Evolutionary conservation across 2,888 invertebrate genomes (phyloP).

Genomic region (Papilio elwesi): DNA sequence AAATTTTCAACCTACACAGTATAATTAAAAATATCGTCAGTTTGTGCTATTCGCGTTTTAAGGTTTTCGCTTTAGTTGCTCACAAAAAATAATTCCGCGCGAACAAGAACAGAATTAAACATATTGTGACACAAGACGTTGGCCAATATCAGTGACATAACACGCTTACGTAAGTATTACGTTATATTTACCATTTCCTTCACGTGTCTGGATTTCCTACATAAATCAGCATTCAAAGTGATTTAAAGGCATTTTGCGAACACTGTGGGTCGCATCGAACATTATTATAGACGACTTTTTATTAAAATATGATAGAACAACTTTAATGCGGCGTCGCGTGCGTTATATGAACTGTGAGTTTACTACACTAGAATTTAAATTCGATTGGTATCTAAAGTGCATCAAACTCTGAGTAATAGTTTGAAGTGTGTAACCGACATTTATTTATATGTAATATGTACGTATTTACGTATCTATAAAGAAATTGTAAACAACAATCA

Average conservation of each 20-base stretch:
- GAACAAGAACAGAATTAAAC: slow-evolving; percentile 34
- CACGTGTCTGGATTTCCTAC: slow-evolving; percentile 44
- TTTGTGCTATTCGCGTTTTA: too few species aligned
- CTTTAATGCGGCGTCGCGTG: background rate
- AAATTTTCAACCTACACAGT: too few species aligned
- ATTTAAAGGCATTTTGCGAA: slow-evolving; percentile 28
- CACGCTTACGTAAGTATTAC: slow-evolving; percentile 48
- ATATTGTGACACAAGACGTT: slow-evolving; percentile 37
- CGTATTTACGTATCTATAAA: too few species aligned
- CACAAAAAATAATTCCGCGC: slow-evolving; percentile 27
- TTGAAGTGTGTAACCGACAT: too few species aligned
- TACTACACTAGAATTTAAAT: too few species aligned
- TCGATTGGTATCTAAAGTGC: too few species aligned
- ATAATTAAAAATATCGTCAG: too few species aligned
- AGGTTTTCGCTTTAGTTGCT: background rate
- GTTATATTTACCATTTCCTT: slow-evolving; percentile 47
- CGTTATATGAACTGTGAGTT: background rate
- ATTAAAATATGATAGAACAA: background rate
- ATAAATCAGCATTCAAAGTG: slow-evolving; percentile 40
- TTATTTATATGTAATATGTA: too few species aligned
- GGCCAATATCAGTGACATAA: slow-evolving; percentile 39
- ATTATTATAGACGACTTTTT: background rate
- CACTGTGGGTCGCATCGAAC: slow-evolving; percentile 15
- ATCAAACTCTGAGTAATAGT: too few species aligned
- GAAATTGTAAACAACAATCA: too few species aligned